A percentile compares a stretch with the other conserved stretches of the same genome.
These are phyloP conservation scores for Cataglyphis rosenhaueri DNA, from an alignment of 2,888 invertebrate species.

Conservation along the genomic window DNA sequence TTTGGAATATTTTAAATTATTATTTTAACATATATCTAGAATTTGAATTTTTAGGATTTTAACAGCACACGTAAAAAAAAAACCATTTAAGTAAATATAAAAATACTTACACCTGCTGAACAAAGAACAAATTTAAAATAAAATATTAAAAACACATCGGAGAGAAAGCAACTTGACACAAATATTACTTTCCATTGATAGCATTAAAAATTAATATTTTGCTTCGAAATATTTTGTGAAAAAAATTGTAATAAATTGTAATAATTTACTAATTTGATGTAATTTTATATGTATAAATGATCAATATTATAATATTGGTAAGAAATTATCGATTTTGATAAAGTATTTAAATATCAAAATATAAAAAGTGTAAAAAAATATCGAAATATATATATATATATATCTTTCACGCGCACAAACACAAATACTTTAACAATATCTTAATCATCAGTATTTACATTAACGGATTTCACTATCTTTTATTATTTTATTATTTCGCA, in stretches of 20 bases:
- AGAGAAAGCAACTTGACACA: not conserved
- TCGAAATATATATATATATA: not conserved
- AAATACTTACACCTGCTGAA: constrained; percentile 9
- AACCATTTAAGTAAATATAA: not conserved
- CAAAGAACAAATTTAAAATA: not conserved
- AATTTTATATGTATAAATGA: not conserved
- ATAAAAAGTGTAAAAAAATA: not conserved
- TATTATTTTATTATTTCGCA: not conserved
- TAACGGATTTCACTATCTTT: not conserved
- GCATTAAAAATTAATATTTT: not conserved
- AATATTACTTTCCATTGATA: not conserved
- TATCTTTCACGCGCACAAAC: no score
- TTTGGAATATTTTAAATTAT: not conserved
- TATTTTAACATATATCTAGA: not conserved
- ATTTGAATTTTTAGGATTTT: not conserved
- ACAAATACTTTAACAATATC: not conserved
- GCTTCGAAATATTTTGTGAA: not conserved
- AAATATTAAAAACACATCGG: constrained; percentile 7
- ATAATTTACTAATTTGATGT: not conserved
- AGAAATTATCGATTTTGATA: not conserved
- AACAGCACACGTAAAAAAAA: not conserved
- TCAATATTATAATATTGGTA: not conserved
- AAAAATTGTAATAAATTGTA: not conserved
- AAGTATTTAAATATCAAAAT: not conserved
- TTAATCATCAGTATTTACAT: not conserved